These are phyloP conservation scores for Thomomys bottae DNA, from an alignment of 2,113 vertebrate species.

Conservation along the genomic window DNA sequence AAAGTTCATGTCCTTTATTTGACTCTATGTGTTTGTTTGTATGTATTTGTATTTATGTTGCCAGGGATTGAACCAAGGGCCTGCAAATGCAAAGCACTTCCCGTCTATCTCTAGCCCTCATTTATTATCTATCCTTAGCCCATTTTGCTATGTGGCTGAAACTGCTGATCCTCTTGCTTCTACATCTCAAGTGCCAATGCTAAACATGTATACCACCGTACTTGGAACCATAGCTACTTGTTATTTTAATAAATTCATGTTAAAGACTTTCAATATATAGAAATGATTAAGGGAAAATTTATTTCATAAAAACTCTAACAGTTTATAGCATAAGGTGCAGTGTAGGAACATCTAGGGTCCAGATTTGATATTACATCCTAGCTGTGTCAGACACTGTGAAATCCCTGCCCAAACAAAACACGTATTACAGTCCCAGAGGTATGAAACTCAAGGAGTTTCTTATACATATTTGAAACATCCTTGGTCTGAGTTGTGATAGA, in stretches of 20 bases:
- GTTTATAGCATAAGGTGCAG: background rate
- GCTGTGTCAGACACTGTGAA: background rate
- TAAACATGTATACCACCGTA: no score
- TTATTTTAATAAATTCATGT: slow-evolving; percentile 31
- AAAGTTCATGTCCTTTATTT: slow-evolving; percentile 59
- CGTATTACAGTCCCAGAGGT: background rate
- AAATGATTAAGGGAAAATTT: slow-evolving; percentile 18
- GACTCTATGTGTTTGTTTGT: background rate
- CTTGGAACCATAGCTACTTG: background rate
- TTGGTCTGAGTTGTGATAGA: background rate
- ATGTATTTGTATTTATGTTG: no score
- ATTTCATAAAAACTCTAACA: background rate
- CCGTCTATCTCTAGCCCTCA: no score
- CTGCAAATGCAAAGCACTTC: background rate
- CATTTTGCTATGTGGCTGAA: background rate
- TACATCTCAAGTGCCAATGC: background rate
- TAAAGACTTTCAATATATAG: slow-evolving; percentile 4
- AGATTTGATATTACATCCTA: background rate
- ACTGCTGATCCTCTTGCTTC: background rate
- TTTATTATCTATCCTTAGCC: background rate
- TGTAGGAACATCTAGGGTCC: background rate
- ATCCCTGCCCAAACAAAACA: background rate
- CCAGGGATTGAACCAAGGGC: background rate
- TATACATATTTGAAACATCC: background rate
- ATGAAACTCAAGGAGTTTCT: background rate